Percentiles rank a stretch among this genome's conserved stretches.
Evolutionary conservation across 2,113 vertebrate species (phyloP).

Genomic region (Lates calcarifer): DNA sequence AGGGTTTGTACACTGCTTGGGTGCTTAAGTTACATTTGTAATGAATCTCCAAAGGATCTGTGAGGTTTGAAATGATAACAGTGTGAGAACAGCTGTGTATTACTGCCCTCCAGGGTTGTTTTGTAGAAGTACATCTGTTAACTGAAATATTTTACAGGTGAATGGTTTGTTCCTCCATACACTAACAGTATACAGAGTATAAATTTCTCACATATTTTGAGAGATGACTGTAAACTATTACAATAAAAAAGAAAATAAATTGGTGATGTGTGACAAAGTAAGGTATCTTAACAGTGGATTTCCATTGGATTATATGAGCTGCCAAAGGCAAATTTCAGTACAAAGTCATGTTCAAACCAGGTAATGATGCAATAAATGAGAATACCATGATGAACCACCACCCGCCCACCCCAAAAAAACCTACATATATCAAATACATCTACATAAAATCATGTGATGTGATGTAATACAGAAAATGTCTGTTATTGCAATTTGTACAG

Average conservation of each 20-base stretch:
- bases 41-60: slow-evolving; percentile 17
- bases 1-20: neutral
- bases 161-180: neutral
- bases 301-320: neutral
- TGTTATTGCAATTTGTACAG: neutral
- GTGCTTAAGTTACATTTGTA: slow-evolving; percentile 19
- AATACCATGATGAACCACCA: neutral
- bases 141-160: slow-evolving; percentile 11
- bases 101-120: slow-evolving; percentile 31
- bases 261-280: neutral
- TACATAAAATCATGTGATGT: neutral
- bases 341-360: neutral
- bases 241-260: neutral
- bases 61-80: slow-evolving; percentile 22
- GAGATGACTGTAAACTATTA: neutral
- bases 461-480: neutral
- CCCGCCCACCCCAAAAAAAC: neutral
- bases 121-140: slow-evolving; percentile 30
- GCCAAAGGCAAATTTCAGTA: neutral
- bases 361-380: neutral
- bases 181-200: neutral
- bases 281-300: neutral
- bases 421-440: neutral
- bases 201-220: neutral
- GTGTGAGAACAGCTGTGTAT: slow-evolving; percentile 22